These are phyloP conservation scores for Desmodus rotundus DNA, from an alignment of 2,113 vertebrate species.

Conservation along the genomic window DNA sequence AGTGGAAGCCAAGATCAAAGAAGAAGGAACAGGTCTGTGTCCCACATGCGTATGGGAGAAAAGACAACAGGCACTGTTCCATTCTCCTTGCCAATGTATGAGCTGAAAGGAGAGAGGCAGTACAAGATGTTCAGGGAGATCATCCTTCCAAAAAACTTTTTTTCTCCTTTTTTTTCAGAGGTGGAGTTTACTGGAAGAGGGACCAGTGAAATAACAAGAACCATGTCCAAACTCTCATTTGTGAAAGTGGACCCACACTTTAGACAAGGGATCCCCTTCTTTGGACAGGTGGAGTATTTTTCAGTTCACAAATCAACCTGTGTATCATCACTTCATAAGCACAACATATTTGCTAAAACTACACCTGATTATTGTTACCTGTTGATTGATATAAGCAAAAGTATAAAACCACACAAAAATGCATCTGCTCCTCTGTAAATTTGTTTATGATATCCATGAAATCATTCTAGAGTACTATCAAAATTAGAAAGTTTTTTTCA, in stretches of 20 bases:
- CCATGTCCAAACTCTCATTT: slow-evolving; percentile 77
- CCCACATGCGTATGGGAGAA: not conserved
- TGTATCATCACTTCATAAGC: not conserved
- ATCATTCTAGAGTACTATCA: not conserved
- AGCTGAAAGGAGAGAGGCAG: not conserved
- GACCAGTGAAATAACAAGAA: slow-evolving; percentile 68
- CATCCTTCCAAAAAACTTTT: not conserved
- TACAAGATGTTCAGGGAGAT: not conserved
- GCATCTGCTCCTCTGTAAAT: not conserved
- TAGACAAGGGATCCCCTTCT: slow-evolving; percentile 80
- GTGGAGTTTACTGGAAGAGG: slow-evolving; percentile 69
- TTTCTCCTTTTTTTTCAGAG: slow-evolving; percentile 64
- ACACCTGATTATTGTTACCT: not conserved
- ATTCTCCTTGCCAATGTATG: not conserved
- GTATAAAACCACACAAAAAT: not conserved
- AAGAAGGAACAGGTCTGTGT: slow-evolving; percentile 82
- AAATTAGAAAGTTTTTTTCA: not conserved
- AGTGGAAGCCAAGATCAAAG: slow-evolving; percentile 77
- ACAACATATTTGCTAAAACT: not conserved
- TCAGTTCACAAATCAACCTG: not conserved
- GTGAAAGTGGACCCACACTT: slow-evolving; percentile 74
- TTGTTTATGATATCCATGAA: not conserved
- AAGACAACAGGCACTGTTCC: not conserved
- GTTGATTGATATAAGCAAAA: not conserved
- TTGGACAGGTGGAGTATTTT: slow-evolving; percentile 74